Conservation (phyloP, 2,888 invertebrate genomes). For the Crepidodera aurea region DNA sequence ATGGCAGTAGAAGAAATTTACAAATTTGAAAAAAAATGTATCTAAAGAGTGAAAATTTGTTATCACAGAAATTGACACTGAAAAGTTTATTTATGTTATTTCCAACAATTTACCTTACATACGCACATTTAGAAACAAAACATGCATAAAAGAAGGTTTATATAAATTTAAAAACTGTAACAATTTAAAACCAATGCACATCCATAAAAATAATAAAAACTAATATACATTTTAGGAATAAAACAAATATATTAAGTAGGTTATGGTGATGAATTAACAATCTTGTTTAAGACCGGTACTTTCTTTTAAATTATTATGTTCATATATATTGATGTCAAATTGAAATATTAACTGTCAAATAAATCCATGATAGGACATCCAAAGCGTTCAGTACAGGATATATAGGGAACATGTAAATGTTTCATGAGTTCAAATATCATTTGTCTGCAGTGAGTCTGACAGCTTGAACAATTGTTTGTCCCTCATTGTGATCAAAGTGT, state of each 20-base stretch:
- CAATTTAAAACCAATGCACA: slow-evolving; percentile 26
- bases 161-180: slow-evolving; percentile 20
- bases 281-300: background rate
- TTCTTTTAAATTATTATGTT: too few species aligned
- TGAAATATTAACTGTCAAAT: too few species aligned
- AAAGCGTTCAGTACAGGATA: too few species aligned
- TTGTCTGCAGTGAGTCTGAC: too few species aligned
- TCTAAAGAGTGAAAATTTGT: background rate
- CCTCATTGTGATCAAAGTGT: too few species aligned
- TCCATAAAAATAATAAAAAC: slow-evolving; percentile 29
- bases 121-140: slow-evolving; percentile 43
- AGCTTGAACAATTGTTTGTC: too few species aligned
- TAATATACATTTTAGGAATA: background rate
- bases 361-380: too few species aligned
- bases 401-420: too few species aligned
- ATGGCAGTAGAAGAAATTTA: too few species aligned
- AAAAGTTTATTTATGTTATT: slow-evolving; percentile 3
- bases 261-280: background rate
- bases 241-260: background rate
- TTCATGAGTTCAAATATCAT: too few species aligned
- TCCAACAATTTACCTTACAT: slow-evolving; percentile 34
- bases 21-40: too few species aligned
- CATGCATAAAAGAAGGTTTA: slow-evolving; percentile 37
- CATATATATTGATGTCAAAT: too few species aligned
- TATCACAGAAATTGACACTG: slow-evolving; percentile 16